Evolutionary conservation across 2,888 invertebrate species (phyloP).

Genomic region (Drosophila suboccidentalis): DNA sequence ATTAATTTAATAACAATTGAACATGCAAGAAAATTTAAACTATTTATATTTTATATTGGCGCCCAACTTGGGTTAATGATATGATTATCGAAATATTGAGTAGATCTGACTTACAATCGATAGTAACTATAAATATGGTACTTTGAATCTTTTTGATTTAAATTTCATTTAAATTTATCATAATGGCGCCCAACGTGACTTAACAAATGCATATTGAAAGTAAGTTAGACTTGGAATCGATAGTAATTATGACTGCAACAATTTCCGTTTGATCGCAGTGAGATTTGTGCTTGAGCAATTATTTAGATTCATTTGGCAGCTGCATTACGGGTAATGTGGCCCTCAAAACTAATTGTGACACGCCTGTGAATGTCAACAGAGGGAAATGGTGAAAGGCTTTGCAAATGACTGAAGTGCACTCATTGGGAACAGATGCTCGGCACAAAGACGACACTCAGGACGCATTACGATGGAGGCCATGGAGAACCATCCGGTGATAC

Average conservation of each 20-base stretch:
- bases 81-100: too few species aligned
- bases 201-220: neutral
- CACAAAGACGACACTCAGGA: constrained; percentile 44
- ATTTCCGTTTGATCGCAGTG: neutral
- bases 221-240: neutral
- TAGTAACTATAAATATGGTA: too few species aligned
- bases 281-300: constrained; percentile 8
- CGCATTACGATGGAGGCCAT: constrained; percentile 54
- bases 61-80: neutral
- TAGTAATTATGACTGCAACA: neutral
- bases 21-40: too few species aligned
- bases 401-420: constrained; percentile 68
- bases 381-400: constrained; percentile 45
- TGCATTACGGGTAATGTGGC: constrained; percentile 38
- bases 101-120: too few species aligned
- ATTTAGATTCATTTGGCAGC: constrained; percentile 50
- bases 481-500: constrained; percentile 17
- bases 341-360: constrained; percentile 65
- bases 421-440: constrained; percentile 47
- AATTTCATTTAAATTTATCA: neutral
- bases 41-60: neutral
- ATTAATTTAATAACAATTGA: too few species aligned
- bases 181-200: neutral
- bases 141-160: too few species aligned
- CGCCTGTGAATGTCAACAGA: constrained; percentile 41